Conservation (phyloP, 2,797 vertebrate species). For the Bradypodion ventrale region DNA sequence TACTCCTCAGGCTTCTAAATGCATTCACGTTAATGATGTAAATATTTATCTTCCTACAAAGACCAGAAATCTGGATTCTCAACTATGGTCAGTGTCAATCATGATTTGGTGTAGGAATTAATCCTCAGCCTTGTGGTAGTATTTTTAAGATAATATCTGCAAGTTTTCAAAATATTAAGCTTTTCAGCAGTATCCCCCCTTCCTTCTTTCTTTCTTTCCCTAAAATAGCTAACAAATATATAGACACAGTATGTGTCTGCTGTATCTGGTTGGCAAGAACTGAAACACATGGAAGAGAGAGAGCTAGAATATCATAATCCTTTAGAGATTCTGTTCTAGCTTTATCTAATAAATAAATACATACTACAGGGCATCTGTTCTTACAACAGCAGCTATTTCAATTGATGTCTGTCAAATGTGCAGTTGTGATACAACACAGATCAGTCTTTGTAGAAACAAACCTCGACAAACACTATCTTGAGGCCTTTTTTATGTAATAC, state of each 20-base stretch:
- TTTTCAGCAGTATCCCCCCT: conserved; percentile 23
- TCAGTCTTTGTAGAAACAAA: conserved; percentile 23
- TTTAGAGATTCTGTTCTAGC: not conserved
- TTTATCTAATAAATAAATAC: conserved; percentile 38
- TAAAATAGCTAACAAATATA: not conserved
- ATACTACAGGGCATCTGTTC: not conserved
- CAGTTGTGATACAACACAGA: not conserved
- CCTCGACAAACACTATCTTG: not conserved
- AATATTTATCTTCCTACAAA: not conserved
- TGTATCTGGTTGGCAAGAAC: not conserved
- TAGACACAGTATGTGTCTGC: conserved; percentile 15
- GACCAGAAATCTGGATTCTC: not conserved
- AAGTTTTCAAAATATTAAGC: conserved; percentile 53
- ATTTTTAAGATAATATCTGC: conserved; percentile 49
- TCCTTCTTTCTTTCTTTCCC: too few relatives aligned
- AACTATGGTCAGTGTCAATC: not conserved
- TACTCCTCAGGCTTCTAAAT: not conserved
- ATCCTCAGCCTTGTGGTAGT: not conserved
- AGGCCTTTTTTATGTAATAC: not conserved
- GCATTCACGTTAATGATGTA: not conserved
- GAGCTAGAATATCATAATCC: conserved; percentile 21
- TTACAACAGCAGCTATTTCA: not conserved
- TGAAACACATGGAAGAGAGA: not conserved
- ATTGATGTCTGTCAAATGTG: conserved; percentile 37
- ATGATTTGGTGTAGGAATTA: not conserved